Evolutionary conservation across 2,797 vertebrate genomes (phyloP), one percentile per base, ranked within the genome.

Genomic region (Falco peregrinus): DNA sequence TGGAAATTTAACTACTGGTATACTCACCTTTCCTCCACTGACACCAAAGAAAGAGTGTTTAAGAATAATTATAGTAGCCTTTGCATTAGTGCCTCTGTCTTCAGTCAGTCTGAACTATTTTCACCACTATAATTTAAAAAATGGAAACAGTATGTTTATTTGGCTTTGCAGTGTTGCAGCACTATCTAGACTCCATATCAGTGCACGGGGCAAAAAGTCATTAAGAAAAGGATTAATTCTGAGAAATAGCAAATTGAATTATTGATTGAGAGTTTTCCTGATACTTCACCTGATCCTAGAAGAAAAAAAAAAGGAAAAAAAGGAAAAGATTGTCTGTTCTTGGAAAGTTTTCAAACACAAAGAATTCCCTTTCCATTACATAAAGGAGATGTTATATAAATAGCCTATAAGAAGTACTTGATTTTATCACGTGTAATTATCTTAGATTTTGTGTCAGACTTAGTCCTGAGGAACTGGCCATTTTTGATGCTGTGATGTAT

Each of bases 211-310:
- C 1, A 1, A 29, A 76, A 90, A 56, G 37, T 60, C 28, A 67
- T 73, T 89, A 81, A 56, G 31, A 80, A 95, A 83, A 82, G 16
- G 37, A 76, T 89, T 87, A 91, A 93, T 92, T 84, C 51, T 82
- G 45, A 84, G 70, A 92, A 95, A 87, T 57, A 26, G 18, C 4
- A 89, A 92, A 90, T 53, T 39, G 60, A 82, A 70, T 90, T 94
- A 79, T 70, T 84, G 59, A 84, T 93, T 82, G 12, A 29, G 15
- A 77, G 13, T 20, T 64, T 94, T 95, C 21, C 31, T 74, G 47
- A 70, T 81, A 37, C 29, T 87, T 79, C 33, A 11, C 8, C n/a
- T 74, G 48, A 79, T 89, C 18, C 15, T 45, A 82, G n/a, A 39
- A 90, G 93, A 77, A 48, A 56, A 35, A 9, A 18, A 45, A 45